Evolutionary conservation across 2,888 invertebrate genomes (phyloP).

Genomic region (Himalopsyche anomala): DNA sequence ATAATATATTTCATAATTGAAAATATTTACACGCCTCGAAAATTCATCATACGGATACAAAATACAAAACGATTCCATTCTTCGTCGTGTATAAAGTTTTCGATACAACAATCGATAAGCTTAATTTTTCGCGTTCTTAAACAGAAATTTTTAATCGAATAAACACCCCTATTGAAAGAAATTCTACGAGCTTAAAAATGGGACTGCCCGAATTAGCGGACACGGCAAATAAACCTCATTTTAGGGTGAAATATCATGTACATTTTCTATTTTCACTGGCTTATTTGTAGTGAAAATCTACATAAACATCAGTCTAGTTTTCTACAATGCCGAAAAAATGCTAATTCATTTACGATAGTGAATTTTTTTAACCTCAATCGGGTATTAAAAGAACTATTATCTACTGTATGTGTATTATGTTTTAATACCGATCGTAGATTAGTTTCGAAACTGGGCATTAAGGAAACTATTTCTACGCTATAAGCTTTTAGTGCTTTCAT

Average conservation of each 20-base stretch:
- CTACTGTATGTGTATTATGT: not conserved
- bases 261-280: not conserved
- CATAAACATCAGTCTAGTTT: slow-evolving; percentile 12
- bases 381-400: slow-evolving; percentile 19
- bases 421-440: not conserved
- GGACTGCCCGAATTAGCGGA: not conserved
- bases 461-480: not conserved
- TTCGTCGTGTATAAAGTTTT: not conserved
- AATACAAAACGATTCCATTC: too few species aligned
- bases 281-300: slow-evolving; percentile 5
- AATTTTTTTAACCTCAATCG: not conserved
- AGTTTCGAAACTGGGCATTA: not conserved
- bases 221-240: slow-evolving; percentile 23
- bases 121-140: not conserved
- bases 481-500: not conserved
- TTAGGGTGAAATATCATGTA: slow-evolving; percentile 2
- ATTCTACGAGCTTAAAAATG: not conserved
- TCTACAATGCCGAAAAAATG: slow-evolving; percentile 9
- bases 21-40: too few species aligned
- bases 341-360: not conserved
- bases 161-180: not conserved
- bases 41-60: too few species aligned
- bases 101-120: not conserved
- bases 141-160: not conserved
- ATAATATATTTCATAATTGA: too few species aligned